These are phyloP conservation scores for Itoplectis maculator DNA, from an alignment of 2,888 invertebrate genomes.

Conservation along the genomic window DNA sequence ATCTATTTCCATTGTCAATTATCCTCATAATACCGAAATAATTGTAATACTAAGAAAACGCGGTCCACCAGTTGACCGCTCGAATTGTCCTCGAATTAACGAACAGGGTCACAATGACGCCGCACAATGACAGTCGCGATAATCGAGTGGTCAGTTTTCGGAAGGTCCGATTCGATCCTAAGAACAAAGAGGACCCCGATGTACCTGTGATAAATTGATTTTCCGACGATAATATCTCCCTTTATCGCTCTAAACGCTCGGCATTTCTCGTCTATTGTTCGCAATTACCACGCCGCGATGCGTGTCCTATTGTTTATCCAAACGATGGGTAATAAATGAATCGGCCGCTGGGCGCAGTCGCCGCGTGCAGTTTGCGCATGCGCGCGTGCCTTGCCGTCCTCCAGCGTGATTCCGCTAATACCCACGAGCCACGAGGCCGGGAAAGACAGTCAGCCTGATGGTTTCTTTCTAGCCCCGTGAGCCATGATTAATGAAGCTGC, in stretches of 20 bases:
- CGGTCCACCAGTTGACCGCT: neutral
- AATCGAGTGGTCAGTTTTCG: conserved; percentile 10
- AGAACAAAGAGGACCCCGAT: conserved; percentile 21
- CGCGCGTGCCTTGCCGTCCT: conserved; percentile 60
- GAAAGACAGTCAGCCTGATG: conserved; percentile 45
- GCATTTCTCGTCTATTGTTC: conserved; percentile 67
- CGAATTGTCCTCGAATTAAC: neutral
- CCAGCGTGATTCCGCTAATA: conserved; percentile 6
- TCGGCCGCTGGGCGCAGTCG: conserved; percentile 36
- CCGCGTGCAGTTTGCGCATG: conserved; percentile 50
- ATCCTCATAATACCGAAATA: neutral
- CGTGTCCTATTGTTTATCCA: conserved; percentile 71
- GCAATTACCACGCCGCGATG: conserved; percentile 71
- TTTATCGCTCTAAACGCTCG: conserved; percentile 57
- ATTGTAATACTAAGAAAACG: neutral
- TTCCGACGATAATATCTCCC: conserved; percentile 40
- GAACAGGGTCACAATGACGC: neutral
- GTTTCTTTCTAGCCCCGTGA: conserved; percentile 63
- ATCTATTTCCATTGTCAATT: neutral
- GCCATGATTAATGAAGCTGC: conserved; percentile 77
- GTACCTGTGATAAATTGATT: conserved; percentile 62
- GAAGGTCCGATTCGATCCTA: conserved; percentile 11
- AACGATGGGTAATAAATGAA: conserved; percentile 79
- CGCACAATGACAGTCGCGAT: conserved; percentile 9
- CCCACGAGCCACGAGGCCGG: conserved; percentile 15